These are phyloP conservation scores for Lasius fuliginosus DNA, from an alignment of 2,888 invertebrate species.

Conservation along the genomic window DNA sequence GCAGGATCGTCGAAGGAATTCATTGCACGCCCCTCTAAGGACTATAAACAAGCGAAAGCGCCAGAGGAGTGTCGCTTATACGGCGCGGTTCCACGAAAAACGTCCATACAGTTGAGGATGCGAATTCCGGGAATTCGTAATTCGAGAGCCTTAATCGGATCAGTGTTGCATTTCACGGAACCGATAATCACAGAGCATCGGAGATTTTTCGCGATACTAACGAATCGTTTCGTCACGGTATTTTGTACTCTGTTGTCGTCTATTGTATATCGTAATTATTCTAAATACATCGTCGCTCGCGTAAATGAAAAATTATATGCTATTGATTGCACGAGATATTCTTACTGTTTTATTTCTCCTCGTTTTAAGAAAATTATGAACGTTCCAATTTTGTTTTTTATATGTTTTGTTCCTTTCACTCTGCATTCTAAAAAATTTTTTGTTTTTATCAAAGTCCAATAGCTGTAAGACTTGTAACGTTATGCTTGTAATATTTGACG, in stretches of 20 bases:
- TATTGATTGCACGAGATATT: not conserved
- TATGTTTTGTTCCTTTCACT: not conserved
- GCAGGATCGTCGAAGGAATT: constrained; percentile 18
- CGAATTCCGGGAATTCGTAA: constrained; percentile 72
- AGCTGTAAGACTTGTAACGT: not conserved
- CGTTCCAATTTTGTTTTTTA: not conserved
- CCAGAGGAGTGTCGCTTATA: constrained; percentile 34
- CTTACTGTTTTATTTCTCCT: not conserved
- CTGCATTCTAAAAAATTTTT: not conserved
- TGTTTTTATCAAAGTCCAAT: not conserved
- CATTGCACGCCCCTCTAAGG: constrained; percentile 10
- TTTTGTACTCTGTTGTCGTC: not conserved
- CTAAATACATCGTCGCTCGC: not conserved
- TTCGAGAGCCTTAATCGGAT: constrained; percentile 82
- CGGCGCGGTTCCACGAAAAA: constrained; percentile 42
- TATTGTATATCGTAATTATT: not conserved
- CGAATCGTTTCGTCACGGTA: not conserved
- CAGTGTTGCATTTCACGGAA: constrained; percentile 77
- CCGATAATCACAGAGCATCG: constrained; percentile 69
- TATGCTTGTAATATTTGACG: not conserved
- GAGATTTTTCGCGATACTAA: constrained; percentile 13
- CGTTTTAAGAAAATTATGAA: not conserved
- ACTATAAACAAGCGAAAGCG: constrained; percentile 62
- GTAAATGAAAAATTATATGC: not conserved
- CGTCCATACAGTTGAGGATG: not conserved